Evolutionary conservation across 2,797 vertebrate genomes (phyloP).

Genomic region (Macrochelys suwanniensis): DNA sequence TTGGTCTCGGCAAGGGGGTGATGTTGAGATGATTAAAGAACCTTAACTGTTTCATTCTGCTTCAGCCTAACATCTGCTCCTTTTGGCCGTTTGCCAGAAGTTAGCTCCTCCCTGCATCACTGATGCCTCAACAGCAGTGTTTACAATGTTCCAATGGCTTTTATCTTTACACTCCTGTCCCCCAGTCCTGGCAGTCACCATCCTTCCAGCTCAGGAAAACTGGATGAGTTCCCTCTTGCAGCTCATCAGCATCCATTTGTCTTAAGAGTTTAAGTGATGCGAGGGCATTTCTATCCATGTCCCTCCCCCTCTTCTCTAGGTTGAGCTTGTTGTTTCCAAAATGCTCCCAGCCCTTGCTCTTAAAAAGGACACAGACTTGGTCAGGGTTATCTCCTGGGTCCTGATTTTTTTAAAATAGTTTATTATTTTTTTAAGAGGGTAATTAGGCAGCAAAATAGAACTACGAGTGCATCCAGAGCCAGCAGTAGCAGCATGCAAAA

Average conservation of each 20-base stretch:
- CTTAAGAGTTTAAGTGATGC: neutral
- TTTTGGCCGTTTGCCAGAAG: neutral
- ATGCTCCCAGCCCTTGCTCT: neutral
- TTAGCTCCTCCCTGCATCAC: neutral
- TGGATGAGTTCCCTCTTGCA: neutral
- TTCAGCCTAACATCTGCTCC: neutral
- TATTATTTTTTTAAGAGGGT: neutral
- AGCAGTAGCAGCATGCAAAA: neutral
- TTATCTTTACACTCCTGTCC: conserved; percentile 13
- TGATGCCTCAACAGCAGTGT: neutral
- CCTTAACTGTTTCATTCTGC: neutral
- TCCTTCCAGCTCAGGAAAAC: neutral
- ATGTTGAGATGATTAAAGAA: neutral
- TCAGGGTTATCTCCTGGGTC: neutral
- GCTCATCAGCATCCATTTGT: neutral
- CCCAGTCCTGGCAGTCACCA: neutral
- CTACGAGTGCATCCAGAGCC: neutral
- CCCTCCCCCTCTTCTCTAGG: neutral
- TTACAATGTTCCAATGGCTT: conserved; percentile 1
- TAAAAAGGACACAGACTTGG: neutral
- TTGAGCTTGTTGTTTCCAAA: neutral
- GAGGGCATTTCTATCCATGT: neutral
- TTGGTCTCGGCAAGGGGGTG: conserved; percentile 33
- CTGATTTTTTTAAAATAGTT: neutral
- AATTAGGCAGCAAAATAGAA: neutral